Evolutionary conservation across 2,113 vertebrate genomes (phyloP), one percentile per base, ranked within the genome.

Genomic region (Excalfactoria chinensis): DNA sequence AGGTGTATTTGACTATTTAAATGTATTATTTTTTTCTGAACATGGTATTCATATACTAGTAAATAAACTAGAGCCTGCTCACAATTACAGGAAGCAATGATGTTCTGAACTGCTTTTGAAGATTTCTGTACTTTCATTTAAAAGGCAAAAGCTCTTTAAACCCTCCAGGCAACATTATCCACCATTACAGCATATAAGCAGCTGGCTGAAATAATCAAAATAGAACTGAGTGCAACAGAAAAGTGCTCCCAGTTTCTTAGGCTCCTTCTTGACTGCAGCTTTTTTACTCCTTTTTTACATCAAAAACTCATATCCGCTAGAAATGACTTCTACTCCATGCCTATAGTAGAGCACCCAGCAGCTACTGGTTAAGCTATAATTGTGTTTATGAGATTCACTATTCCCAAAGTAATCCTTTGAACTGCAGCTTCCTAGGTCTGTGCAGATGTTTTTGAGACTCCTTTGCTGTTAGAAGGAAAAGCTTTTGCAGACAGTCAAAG

Each of bases 1-100:
- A 83, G 34, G 25, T 67, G 7, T 43, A 72, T 74, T 70, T 80
- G 35, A 25, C 66, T 76, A 82, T 59, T 82, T 30, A 94, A 84
- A 68, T 23, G 41, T 1, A 2, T 56, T 64, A 28, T 53, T 51
- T 37, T 81, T 51, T 75, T 84, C 37, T 56, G 76, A 62, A 17
- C 4, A 13, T 55, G 28, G 34, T 85, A 60, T 48, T 10, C 35
- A 59, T 20, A 16, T 75, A 77, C 10, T 26, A 72, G 12, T 49
- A 81, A 91, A 84, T 63, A 91, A 91, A 64, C 10, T 19, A 44
- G 13, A 93, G 1, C 13, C 26, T 89, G 17, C 11, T 85, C 11
- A n/a, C 55, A 74, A 60, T 43, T 70, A 13, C 9, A 8, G 64
- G 68, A 95, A 77, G 32, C 32, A 76, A 49, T 75, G 62, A 7